These are phyloP conservation scores for Hyposoter didymator DNA, from an alignment of 2,888 invertebrate species.

Conservation along the genomic window DNA sequence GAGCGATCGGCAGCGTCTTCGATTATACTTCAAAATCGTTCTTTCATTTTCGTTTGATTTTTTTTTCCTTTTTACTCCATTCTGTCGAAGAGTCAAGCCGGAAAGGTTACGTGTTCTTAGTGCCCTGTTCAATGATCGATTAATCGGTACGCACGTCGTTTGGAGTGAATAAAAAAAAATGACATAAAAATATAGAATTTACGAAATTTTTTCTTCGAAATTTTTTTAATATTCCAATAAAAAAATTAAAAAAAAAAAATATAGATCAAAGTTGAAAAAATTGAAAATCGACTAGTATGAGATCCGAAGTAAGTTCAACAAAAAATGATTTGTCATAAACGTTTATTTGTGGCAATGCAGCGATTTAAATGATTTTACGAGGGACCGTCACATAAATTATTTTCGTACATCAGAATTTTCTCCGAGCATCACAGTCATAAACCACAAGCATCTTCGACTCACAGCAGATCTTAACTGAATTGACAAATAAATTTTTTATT, in stretches of 20 bases:
- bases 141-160: too few relatives aligned
- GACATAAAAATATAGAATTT: too few relatives aligned
- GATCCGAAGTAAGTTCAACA: too few relatives aligned
- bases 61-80: neutral
- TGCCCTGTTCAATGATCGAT: too few relatives aligned
- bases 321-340: neutral
- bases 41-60: neutral
- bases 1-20: neutral
- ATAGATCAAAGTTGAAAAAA: too few relatives aligned
- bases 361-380: neutral
- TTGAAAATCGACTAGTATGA: too few relatives aligned
- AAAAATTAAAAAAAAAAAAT: too few relatives aligned
- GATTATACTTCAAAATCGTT: constrained; percentile 7
- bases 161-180: too few relatives aligned
- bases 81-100: too few relatives aligned
- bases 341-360: neutral
- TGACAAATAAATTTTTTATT: constrained; percentile 63
- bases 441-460: constrained; percentile 13
- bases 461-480: constrained; percentile 74
- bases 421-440: neutral
- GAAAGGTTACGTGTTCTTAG: too few relatives aligned
- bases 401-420: neutral
- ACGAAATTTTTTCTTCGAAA: too few relatives aligned
- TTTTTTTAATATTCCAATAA: too few relatives aligned
- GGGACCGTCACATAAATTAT: neutral